Evolutionary conservation across 2,888 invertebrate species (phyloP), one percentile per base, ranked within the genome.

Genomic region (Amaurobius ferox): DNA sequence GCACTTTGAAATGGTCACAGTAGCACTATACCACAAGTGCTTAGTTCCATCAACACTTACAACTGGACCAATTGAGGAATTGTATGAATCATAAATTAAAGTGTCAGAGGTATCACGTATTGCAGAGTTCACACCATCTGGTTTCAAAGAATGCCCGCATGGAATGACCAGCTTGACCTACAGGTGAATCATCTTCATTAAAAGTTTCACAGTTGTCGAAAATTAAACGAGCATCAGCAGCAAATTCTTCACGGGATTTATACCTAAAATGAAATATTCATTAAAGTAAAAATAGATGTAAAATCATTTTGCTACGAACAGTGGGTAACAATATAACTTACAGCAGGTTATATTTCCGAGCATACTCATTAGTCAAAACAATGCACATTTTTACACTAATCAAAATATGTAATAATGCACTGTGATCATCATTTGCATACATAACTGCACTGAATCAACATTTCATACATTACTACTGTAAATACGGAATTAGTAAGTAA

Each of bases 171-270:
- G 98, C 98, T 90, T 97, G 96, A 1, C 98, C 99, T 62, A 99
- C 98, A 0, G 98, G 97, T 89, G 98, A 98, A 92, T 98, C 97
- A 91, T 99, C 99, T 91, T 99, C 98, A 92, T 99, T 99, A 93
- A 98, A 99, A 77, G 96, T 96, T 91, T 98, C 97, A 92, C 99
- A 99, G 93, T 99, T 99, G 92, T 96, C 95, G 93, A 99, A 98
- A 90, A 99, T 98, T 89, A 97, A 95, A 9, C 97, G 94, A 26
- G 97, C 95, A 93, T 99, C 98, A 1, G 94, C 93, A 86, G 96
- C 96, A 93, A 98, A 99, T 89, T 98, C 98, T 88, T 97, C 97
- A 88, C 95, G 94, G 88, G 95, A 94, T 92, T 97, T 98, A 93
- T 99, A 99, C 89, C 98, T 98, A 90, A 16, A 90, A 89, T 72